These are phyloP conservation scores for Lordiphosa fenestrarum DNA, from an alignment of 2,888 invertebrate species.

Conservation along the genomic window DNA sequence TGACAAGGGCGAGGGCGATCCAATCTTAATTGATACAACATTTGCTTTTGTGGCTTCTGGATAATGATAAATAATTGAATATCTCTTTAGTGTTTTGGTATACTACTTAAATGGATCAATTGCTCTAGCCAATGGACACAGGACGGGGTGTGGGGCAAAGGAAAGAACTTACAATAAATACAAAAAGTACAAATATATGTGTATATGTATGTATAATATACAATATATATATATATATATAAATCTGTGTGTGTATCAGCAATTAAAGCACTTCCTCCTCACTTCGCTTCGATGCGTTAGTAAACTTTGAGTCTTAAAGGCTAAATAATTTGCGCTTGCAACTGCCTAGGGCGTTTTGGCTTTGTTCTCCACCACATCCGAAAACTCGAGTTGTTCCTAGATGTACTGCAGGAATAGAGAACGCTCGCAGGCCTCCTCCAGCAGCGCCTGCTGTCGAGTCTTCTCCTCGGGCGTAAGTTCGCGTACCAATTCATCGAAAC, in stretches of 20 bases:
- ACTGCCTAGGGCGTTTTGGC: conserved; percentile 40
- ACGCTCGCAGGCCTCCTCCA: conserved; percentile 79
- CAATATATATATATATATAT: conserved; percentile 39
- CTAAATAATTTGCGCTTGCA: conserved; percentile 61
- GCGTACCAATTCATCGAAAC: conserved; percentile 73
- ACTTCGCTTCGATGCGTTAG: conserved; percentile 40
- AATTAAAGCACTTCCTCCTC: conserved; percentile 60
- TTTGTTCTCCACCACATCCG: conserved; percentile 5
- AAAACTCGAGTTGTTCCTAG: conserved; percentile 32
- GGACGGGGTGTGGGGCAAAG: not conserved
- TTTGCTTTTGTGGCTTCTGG: not conserved
- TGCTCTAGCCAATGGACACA: conserved; percentile 16
- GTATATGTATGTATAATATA: conserved; percentile 44
- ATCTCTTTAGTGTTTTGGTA: conserved; percentile 4
- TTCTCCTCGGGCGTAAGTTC: conserved; percentile 75
- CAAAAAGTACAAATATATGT: conserved; percentile 67
- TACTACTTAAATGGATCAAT: conserved; percentile 17
- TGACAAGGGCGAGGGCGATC: not conserved
- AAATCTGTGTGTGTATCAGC: conserved; percentile 46
- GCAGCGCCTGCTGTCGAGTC: conserved; percentile 76
- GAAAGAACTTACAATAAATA: conserved; percentile 65
- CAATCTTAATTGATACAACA: conserved; percentile 12
- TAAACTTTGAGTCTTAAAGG: conserved; percentile 67
- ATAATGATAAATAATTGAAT: conserved; percentile 14
- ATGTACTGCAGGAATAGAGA: conserved; percentile 76